Conservation (phyloP, 2,888 invertebrate species). For the Alviniconcha strummeri region DNA sequence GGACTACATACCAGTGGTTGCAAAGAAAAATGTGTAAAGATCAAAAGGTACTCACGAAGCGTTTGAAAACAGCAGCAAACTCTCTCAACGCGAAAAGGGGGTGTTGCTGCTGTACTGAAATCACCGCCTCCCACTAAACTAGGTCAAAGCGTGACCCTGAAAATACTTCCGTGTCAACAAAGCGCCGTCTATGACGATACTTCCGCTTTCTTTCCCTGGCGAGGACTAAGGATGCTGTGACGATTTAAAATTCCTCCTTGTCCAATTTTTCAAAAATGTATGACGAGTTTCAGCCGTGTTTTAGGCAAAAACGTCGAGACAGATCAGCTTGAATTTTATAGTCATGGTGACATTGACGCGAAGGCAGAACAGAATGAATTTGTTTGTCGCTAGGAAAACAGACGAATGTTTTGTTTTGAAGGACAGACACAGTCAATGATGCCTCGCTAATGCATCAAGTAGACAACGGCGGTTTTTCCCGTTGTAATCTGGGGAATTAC, state of each 20-base stretch:
- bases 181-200: slow-evolving; percentile 27
- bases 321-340: not conserved
- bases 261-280: not conserved
- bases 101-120: slow-evolving; percentile 22
- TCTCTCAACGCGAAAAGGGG: not conserved
- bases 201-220: slow-evolving; percentile 22
- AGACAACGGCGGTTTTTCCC: no score
- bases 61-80: not conserved
- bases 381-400: not conserved
- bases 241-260: not conserved
- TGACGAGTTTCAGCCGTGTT: not conserved
- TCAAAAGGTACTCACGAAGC: no score
- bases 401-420: slow-evolving; percentile 19
- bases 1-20: no score
- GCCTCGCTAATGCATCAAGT: no score
- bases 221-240: not conserved
- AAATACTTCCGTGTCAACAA: slow-evolving; percentile 33
- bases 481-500: no score
- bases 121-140: slow-evolving; percentile 26
- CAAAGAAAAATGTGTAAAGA: no score
- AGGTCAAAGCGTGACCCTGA: slow-evolving; percentile 28
- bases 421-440: not conserved
- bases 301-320: no score
- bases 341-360: not conserved
- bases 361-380: not conserved